Percentiles rank a stretch among this genome's conserved stretches.
These are phyloP conservation scores for Blomia tropicalis DNA, from an alignment of 2,888 invertebrate genomes.

Conservation along the genomic window DNA sequence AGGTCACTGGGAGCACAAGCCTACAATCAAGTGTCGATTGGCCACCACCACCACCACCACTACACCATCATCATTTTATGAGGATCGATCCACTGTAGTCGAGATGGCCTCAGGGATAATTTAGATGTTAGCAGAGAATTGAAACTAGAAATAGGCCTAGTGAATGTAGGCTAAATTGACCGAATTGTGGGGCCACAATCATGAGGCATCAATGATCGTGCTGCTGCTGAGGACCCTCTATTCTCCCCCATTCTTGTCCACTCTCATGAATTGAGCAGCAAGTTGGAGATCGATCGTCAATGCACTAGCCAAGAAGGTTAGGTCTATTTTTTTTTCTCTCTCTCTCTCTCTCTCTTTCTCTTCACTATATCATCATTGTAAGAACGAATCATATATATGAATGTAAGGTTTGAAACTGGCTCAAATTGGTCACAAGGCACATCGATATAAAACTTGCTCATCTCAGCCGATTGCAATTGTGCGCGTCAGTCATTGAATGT, in stretches of 20 bases:
- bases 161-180: background rate
- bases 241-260: no score
- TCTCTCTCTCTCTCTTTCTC: no score
- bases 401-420: no score
- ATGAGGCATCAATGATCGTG: no score
- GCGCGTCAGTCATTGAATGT: background rate
- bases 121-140: conserved; percentile 12
- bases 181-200: background rate
- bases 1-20: background rate
- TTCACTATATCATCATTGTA: no score
- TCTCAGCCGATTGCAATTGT: background rate
- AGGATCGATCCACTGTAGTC: background rate
- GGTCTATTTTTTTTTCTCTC: no score
- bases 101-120: conserved; percentile 9
- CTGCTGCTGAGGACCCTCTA: no score
- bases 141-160: background rate
- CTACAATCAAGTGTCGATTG: background rate
- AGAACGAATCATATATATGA: no score
- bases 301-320: background rate
- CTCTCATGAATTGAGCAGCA: no score
- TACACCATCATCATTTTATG: background rate
- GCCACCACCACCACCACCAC: background rate
- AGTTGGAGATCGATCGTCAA: background rate
- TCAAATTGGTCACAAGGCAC: no score
- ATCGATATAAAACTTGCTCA: background rate